A percentile compares a stretch with the other conserved stretches of the same genome.
Conservation (phyloP, 2,113 vertebrate species). For the Alethe diademata region DNA sequence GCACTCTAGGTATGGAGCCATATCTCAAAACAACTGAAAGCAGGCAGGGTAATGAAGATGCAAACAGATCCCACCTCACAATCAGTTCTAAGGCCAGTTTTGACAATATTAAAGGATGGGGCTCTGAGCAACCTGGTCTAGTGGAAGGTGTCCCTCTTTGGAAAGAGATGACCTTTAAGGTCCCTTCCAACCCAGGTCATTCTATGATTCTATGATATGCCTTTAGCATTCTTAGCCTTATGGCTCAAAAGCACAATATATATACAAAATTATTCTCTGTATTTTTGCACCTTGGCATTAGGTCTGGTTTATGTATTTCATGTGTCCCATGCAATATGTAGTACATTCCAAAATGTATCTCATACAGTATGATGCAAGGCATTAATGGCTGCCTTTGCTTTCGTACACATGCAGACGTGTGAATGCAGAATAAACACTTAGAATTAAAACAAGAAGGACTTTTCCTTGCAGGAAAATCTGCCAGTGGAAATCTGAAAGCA, state of each 20-base stretch:
- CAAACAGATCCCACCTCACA: not conserved
- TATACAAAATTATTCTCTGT: not conserved
- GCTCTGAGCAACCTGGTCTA: not conserved
- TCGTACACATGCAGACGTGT: not conserved
- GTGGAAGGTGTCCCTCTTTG: not conserved
- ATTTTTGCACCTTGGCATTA: not conserved
- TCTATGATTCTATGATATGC: not conserved
- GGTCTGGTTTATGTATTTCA: not conserved
- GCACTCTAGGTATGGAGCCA: not conserved
- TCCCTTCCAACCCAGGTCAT: not conserved
- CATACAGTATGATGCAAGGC: not conserved
- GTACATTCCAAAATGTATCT: conserved; percentile 6
- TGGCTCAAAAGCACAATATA: not conserved
- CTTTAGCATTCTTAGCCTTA: not conserved
- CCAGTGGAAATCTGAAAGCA: not conserved
- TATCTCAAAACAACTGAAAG: not conserved
- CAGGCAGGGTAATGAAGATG: not conserved
- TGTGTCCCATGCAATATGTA: conserved; percentile 16
- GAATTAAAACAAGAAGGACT: not conserved
- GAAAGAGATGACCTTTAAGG: not conserved
- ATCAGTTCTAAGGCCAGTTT: not conserved
- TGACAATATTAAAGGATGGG: not conserved
- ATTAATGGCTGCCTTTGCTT: not conserved
- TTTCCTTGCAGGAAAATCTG: not conserved
- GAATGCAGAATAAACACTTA: not conserved